These are phyloP conservation scores for Drosophila pegasa DNA, from an alignment of 2,888 invertebrate species.

Conservation along the genomic window DNA sequence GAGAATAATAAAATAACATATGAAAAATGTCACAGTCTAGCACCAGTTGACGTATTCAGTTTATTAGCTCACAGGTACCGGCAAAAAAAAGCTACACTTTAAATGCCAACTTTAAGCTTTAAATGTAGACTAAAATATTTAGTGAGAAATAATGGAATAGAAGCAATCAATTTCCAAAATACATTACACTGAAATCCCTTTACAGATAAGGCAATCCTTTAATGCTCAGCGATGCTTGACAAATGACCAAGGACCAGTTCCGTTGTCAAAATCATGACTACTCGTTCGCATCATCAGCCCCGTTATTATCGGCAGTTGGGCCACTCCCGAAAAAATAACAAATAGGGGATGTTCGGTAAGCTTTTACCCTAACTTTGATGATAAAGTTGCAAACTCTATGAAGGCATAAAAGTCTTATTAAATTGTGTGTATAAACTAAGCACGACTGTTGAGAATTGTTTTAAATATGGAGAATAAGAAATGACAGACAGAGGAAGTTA, in stretches of 20 bases:
- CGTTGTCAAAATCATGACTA: constrained; percentile 41
- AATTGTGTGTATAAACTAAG: not conserved
- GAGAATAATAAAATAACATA: not conserved
- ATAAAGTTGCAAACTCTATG: no score
- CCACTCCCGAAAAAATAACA: no score
- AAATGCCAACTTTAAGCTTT: not conserved
- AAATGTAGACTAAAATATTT: not conserved
- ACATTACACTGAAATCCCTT: constrained; percentile 11
- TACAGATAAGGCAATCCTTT: constrained; percentile 23
- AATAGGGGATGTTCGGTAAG: not conserved
- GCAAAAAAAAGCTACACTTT: not conserved
- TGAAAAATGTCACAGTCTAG: not conserved
- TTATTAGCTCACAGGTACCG: not conserved
- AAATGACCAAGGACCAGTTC: constrained; percentile 28
- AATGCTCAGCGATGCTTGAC: constrained; percentile 39
- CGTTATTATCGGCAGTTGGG: constrained; percentile 35
- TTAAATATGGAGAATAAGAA: not conserved
- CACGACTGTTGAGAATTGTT: not conserved
- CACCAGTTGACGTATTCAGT: not conserved
- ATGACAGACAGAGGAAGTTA: no score
- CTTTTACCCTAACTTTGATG: not conserved
- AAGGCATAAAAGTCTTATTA: not conserved
- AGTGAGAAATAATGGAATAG: not conserved
- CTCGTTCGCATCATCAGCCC: constrained; percentile 46
- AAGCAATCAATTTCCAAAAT: constrained; percentile 11